Percentiles rank a stretch among this genome's conserved stretches.
Conservation (phyloP, 2,113 vertebrate genomes). For the Rallus limicola region DNA sequence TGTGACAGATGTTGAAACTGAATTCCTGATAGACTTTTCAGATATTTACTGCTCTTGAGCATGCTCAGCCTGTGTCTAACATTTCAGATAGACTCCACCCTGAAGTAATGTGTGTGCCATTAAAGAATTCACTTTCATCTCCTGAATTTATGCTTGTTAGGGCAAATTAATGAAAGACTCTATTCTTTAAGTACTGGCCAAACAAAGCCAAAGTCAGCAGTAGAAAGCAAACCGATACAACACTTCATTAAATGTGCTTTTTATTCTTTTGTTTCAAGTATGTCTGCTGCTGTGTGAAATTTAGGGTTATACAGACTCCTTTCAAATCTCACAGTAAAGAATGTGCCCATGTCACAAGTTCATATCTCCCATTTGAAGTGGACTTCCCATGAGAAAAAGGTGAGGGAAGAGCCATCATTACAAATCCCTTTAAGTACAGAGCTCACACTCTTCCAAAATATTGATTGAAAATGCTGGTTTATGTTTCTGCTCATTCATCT, state of each 20-base stretch:
- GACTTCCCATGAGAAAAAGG: constrained; percentile 39
- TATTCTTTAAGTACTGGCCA: constrained; percentile 36
- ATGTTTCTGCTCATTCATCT: constrained; percentile 22
- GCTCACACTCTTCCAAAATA: constrained; percentile 17
- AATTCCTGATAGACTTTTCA: not conserved
- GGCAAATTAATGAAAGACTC: constrained; percentile 63
- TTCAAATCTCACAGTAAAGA: constrained; percentile 12
- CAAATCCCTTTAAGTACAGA: constrained; percentile 15
- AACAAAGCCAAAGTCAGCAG: constrained; percentile 62
- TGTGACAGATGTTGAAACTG: not conserved
- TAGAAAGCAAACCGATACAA: constrained; percentile 36
- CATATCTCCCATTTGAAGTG: not conserved
- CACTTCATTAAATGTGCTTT: constrained; percentile 45
- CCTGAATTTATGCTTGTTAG: constrained; percentile 50
- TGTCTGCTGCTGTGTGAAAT: constrained; percentile 14
- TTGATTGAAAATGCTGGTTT: constrained; percentile 19
- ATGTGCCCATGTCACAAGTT: constrained; percentile 21
- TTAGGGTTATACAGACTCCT: not conserved
- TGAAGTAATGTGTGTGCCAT: constrained; percentile 27
- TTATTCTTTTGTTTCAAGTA: constrained; percentile 37
- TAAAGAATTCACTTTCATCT: constrained; percentile 74
- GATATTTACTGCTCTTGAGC: constrained; percentile 29
- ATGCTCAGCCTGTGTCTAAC: not conserved
- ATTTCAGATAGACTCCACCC: not conserved
- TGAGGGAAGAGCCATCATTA: not conserved